Evolutionary conservation across 2,888 invertebrate genomes (phyloP), one percentile per base, ranked within the genome.

Genomic region (Aplocera efformata): DNA sequence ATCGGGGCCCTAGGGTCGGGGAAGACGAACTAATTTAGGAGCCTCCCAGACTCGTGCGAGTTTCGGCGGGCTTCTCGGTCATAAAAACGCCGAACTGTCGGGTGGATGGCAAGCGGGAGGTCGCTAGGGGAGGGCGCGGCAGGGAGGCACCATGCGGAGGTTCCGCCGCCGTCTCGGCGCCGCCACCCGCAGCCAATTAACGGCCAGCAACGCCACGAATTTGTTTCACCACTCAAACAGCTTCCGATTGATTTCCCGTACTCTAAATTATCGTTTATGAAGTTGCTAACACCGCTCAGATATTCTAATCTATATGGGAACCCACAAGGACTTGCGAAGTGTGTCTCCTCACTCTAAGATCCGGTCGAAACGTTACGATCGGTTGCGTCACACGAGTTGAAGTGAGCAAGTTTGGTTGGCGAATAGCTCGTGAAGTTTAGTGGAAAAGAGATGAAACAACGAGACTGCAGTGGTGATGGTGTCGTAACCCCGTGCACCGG

Each of bases 141-240:
- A 54, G 56, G 79, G 75, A 74, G 81, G 78, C 64, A 72, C 81
- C 84, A 83, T 86, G 88, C 88, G 81, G 88, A 78, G 86, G 86
- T 84, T 79, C 84, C 78, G 73, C 84, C 83, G 83, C 82, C 83
- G 85, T 86, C 86, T 86, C 85, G 86, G 86, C 88, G 86, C 86
- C 85, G 73, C 84, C 85, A 78, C 86, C 86, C 85, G 86, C 85
- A 86, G 83, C 84, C 86, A 86, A 86, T 86, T 86, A 86, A 83
- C 85, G 77, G 79, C 71, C 77, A 71, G 82, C 82, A 83, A 78
- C 71, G 70, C 79, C 77, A 82, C 73, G 78, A 84, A 79, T 84
- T 86, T 82, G 78, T 84, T 85, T 82, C 84, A 63, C 75, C 75
- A 79, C 78, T 85, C 63, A 67, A 76, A 79, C 77, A 77, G 77